These are phyloP conservation scores for Stigmatopora nigra DNA, from an alignment of 2,113 vertebrate genomes.

Conservation along the genomic window DNA sequence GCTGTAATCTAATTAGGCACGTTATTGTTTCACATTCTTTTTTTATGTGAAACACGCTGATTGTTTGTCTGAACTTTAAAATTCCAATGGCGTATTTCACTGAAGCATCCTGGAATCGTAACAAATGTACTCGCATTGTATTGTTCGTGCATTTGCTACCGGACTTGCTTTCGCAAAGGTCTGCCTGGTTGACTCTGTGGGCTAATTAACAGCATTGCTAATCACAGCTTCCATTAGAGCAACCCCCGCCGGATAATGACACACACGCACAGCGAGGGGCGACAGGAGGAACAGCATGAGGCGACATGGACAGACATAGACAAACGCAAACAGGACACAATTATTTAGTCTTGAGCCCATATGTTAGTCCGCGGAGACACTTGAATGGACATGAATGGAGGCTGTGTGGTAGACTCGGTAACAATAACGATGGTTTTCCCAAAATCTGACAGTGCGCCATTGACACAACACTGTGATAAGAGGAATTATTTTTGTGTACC, in stretches of 20 bases:
- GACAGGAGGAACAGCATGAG: constrained; percentile 63
- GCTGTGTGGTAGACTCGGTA: constrained; percentile 11
- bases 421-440: neutral
- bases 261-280: constrained; percentile 64
- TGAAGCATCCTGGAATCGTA: constrained; percentile 22
- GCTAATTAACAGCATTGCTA: constrained; percentile 73
- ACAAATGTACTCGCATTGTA: constrained; percentile 16
- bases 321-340: constrained; percentile 56
- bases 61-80: constrained; percentile 15
- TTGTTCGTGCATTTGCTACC: constrained; percentile 32
- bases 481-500: too few relatives aligned
- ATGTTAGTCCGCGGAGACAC: constrained; percentile 21
- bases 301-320: constrained; percentile 55
- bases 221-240: constrained; percentile 72
- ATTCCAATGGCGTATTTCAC: constrained; percentile 21
- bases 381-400: constrained; percentile 14
- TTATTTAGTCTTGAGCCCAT: constrained; percentile 29
- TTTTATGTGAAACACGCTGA: constrained; percentile 10
- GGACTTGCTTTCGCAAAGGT: constrained; percentile 41
- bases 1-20: constrained; percentile 46
- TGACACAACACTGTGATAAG: neutral
- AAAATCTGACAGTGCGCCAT: neutral
- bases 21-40: constrained; percentile 42
- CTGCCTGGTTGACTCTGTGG: constrained; percentile 59
- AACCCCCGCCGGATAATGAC: constrained; percentile 67